phyloP scores from a whole-genome alignment of 2,113 vertebrate species.

The Solea solea region DNA sequence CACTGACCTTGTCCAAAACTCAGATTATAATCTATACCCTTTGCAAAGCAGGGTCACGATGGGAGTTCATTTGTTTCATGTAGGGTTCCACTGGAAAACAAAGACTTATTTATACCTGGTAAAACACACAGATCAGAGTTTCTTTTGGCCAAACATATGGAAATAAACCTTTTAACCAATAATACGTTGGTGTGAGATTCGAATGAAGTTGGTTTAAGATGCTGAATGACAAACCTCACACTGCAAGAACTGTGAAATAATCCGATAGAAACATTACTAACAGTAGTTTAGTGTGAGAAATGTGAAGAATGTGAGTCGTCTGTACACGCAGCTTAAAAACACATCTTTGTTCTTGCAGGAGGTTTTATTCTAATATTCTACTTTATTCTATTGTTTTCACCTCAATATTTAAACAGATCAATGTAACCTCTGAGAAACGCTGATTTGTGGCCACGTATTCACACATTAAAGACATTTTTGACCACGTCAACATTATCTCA shows the following conservation, averaged over 20 bases:
- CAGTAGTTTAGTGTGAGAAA: too few relatives aligned
- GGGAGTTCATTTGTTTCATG: neutral
- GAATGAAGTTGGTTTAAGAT: too few relatives aligned
- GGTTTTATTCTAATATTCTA: neutral
- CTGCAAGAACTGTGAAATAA: too few relatives aligned
- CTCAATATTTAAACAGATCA: too few relatives aligned
- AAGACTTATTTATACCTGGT: too few relatives aligned
- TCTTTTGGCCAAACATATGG: neutral
- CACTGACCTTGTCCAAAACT: slow-evolving; percentile 23
- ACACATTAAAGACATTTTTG: neutral
- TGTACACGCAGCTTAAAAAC: neutral
- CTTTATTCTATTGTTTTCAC: neutral
- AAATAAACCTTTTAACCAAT: neutral
- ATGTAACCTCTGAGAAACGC: neutral
- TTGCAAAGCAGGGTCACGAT: slow-evolving; percentile 7
- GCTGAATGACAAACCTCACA: too few relatives aligned
- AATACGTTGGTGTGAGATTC: neutral
- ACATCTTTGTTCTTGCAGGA: neutral
- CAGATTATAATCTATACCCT: slow-evolving; percentile 32
- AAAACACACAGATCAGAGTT: neutral
- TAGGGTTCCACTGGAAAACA: neutral
- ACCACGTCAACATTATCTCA: neutral
- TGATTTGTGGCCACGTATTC: neutral
- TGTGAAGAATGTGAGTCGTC: neutral
- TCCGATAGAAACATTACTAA: too few relatives aligned